Percentiles rank a stretch among this genome's conserved stretches.
Conservation (phyloP, 2,113 vertebrate species). For the Mus musculus region GRCm39 chr9:51788501-51789000, state of each 20-base stretch:
- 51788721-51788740: neutral
- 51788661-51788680: neutral
- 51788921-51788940: neutral
- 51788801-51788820: neutral
- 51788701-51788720: neutral
- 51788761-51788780: conserved; percentile 18
- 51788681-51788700: neutral
- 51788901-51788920: neutral
- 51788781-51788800: neutral
- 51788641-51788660: conserved; percentile 44
- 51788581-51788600: neutral
- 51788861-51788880: neutral
- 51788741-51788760: neutral
- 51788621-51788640: neutral
- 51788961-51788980: neutral
- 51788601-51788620: neutral
- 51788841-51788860: neutral
- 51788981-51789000: neutral
- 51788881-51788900: neutral
- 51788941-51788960: neutral
- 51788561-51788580: neutral
- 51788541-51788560: neutral
- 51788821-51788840: neutral
- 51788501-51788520: neutral
- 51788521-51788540: neutral